A percentile compares a stretch with the other conserved stretches of the same genome.
phyloP scores from a whole-genome alignment of 2,888 invertebrate species.

The Euphydryas editha region DNA sequence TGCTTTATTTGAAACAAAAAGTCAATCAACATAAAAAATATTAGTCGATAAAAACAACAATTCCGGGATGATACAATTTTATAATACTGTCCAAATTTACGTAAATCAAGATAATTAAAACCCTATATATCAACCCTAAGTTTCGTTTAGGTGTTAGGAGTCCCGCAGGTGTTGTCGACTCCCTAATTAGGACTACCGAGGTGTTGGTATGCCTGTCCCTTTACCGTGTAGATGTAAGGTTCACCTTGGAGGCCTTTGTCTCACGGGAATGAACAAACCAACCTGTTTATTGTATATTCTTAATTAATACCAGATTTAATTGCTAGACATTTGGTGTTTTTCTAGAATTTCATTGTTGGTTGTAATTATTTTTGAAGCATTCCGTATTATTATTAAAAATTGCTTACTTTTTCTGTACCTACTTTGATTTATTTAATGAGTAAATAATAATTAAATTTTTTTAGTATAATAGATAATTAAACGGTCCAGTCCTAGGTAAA shows the following conservation, averaged over 20 bases:
- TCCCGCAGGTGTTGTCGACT: conserved; percentile 67
- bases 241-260: conserved; percentile 45
- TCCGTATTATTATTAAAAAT: too few relatives aligned
- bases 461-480: background rate
- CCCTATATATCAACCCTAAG: conserved; percentile 60
- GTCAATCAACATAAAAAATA: too few relatives aligned
- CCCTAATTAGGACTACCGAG: conserved; percentile 76
- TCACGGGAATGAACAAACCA: conserved; percentile 44
- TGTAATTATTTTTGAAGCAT: background rate
- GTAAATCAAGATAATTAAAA: background rate
- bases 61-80: too few relatives aligned
- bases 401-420: too few relatives aligned
- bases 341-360: background rate
- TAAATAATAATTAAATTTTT: too few relatives aligned
- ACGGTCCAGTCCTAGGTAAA: too few relatives aligned
- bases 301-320: conserved; percentile 36
- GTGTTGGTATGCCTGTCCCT: conserved; percentile 79
- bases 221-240: conserved; percentile 62
- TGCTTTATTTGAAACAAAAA: too few relatives aligned
- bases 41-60: too few relatives aligned
- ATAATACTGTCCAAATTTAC: too few relatives aligned
- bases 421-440: too few relatives aligned
- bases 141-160: conserved; percentile 59
- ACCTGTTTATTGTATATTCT: conserved; percentile 35
- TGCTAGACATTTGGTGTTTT: conserved; percentile 20